Conservation (phyloP, 2,888 invertebrate species). For the Pyrocoelia pectoralis region DNA sequence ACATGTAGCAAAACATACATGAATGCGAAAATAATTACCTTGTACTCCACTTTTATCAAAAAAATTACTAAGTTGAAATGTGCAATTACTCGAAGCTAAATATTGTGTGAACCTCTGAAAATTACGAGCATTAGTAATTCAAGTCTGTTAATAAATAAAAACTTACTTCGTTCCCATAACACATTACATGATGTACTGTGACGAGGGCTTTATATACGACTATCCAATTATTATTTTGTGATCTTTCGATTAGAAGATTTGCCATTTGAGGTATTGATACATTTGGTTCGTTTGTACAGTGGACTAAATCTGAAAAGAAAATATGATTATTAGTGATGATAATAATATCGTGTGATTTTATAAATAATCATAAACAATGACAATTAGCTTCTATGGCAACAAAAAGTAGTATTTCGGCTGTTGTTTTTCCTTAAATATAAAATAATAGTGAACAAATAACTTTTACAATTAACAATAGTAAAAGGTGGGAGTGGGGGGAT, state of each 20-base stretch:
- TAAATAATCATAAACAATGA: constrained; percentile 4
- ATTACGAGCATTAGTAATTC: constrained; percentile 44
- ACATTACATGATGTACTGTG: constrained; percentile 98
- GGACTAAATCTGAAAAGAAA: constrained; percentile 90
- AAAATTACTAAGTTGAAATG: constrained; percentile 97
- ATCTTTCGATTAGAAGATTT: constrained; percentile 96
- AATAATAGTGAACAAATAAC: too few species aligned
- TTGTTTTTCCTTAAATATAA: too few species aligned
- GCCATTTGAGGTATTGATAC: constrained; percentile 99
- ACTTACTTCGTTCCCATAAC: constrained; percentile 98
- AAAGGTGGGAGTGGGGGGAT: too few species aligned
- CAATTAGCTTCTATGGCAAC: too few species aligned
- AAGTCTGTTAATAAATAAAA: background rate
- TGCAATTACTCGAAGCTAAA: constrained; percentile 98
- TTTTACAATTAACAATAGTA: too few species aligned
- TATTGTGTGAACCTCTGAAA: constrained; percentile 99
- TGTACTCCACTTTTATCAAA: constrained; percentile 97
- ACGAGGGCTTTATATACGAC: constrained; percentile 98
- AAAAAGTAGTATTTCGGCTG: too few species aligned
- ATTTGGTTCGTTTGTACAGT: constrained; percentile 99
- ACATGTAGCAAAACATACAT: background rate
- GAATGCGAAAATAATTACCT: constrained; percentile 69
- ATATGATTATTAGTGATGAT: constrained; percentile 31
- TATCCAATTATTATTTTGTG: constrained; percentile 98
- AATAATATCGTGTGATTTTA: background rate